Percentiles rank a stretch among this genome's conserved stretches.
These are phyloP conservation scores for Lutjanus argentimaculatus DNA, from an alignment of 2,797 vertebrate species.

Conservation along the genomic window DNA sequence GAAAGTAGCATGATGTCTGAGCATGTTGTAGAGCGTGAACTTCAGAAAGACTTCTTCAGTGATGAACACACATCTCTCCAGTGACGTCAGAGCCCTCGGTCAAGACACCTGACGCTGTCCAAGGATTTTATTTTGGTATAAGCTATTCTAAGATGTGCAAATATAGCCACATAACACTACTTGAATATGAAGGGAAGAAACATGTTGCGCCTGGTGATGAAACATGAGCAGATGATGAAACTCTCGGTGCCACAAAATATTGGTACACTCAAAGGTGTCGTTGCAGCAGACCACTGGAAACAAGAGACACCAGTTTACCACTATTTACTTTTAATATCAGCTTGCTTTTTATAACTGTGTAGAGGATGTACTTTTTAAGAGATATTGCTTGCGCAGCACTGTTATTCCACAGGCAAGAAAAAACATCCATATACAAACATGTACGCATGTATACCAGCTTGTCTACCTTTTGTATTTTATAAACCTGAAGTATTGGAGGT, in stretches of 20 bases:
- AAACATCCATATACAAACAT: constrained; percentile 76
- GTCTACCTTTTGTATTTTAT: constrained; percentile 83
- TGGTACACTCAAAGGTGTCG: constrained; percentile 81
- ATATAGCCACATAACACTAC: constrained; percentile 85
- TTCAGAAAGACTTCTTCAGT: constrained; percentile 63
- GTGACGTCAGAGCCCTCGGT: constrained; percentile 69
- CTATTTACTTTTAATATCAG: constrained; percentile 83
- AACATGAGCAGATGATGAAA: constrained; percentile 70
- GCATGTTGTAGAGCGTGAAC: constrained; percentile 72
- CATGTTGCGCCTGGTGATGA: constrained; percentile 73
- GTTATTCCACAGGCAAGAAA: constrained; percentile 80
- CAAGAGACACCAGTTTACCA: constrained; percentile 83
- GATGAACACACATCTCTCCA: constrained; percentile 63
- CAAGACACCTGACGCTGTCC: constrained; percentile 72
- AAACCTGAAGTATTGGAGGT: constrained; percentile 83
- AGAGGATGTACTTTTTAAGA: constrained; percentile 80
- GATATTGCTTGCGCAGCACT: constrained; percentile 81
- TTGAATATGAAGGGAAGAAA: constrained; percentile 87
- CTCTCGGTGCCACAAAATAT: constrained; percentile 80
- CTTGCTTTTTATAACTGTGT: constrained; percentile 82
- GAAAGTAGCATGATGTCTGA: constrained; percentile 78
- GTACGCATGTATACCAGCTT: constrained; percentile 81
- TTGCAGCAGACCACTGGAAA: constrained; percentile 84
- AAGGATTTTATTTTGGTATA: constrained; percentile 85
- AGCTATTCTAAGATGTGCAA: constrained; percentile 87